Evolutionary conservation across 2,113 vertebrate genomes (phyloP).

Genomic region (Crocuta crocuta): DNA sequence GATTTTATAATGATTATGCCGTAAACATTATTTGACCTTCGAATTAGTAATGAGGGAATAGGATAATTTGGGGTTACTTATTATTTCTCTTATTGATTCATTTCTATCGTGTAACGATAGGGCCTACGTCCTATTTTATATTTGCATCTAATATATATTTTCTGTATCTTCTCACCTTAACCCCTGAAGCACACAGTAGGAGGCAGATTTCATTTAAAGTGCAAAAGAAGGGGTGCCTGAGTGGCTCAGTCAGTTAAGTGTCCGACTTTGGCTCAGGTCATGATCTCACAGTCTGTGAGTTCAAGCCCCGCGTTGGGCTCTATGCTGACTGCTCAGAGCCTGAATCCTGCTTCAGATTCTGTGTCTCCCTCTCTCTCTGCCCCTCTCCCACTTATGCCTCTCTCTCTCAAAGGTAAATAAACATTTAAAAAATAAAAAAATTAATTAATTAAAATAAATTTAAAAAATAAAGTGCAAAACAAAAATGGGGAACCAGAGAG

Average conservation of each 20-base stretch:
- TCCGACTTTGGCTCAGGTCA: neutral
- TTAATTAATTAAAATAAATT: too few relatives aligned
- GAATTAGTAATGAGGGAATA: neutral
- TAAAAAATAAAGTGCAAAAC: neutral
- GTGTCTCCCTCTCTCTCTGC: neutral
- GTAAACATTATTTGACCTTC: conserved; percentile 2
- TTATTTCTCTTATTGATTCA: neutral
- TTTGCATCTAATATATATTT: neutral
- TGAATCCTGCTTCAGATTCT: neutral
- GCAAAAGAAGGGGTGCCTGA: neutral
- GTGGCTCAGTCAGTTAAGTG: neutral
- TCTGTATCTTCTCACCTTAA: neutral
- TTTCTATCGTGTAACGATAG: neutral
- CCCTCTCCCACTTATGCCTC: neutral
- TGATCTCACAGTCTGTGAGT: neutral
- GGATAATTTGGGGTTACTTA: neutral
- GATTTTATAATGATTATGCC: neutral
- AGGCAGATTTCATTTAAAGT: conserved; percentile 35
- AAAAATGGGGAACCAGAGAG: neutral
- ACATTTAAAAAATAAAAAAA: neutral
- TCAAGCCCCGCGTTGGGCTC: neutral
- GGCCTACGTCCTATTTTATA: neutral
- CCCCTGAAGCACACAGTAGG: neutral
- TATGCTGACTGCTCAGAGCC: neutral
- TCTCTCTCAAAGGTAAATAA: neutral